Evolutionary conservation across 2,888 invertebrate genomes (phyloP).

Genomic region (Meta bourneti): DNA sequence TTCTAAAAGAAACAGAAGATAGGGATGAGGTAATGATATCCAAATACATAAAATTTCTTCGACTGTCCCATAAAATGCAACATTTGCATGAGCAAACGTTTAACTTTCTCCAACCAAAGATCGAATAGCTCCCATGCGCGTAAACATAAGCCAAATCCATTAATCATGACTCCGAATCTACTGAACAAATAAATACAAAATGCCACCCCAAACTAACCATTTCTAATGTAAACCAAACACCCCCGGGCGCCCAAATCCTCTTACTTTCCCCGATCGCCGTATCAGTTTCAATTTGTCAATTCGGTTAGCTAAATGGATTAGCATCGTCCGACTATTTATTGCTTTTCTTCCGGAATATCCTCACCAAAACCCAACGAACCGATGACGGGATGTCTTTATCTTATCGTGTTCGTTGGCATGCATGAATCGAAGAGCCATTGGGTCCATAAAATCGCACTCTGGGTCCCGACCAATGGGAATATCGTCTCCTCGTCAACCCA

Average conservation of each 20-base stretch:
- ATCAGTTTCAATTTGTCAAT: slow-evolving; percentile 50
- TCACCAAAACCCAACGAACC: slow-evolving; percentile 36
- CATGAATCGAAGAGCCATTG: not conserved
- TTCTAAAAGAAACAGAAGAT: too few relatives aligned
- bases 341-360: not conserved
- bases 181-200: not conserved
- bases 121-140: not conserved
- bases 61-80: too few relatives aligned
- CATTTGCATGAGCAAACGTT: not conserved
- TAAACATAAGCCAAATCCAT: not conserved
- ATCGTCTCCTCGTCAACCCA: slow-evolving; percentile 5
- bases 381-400: not conserved
- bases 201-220: slow-evolving; percentile 4
- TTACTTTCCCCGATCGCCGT: slow-evolving; percentile 33
- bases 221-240: slow-evolving; percentile 13
- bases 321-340: slow-evolving; percentile 39
- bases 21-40: too few relatives aligned
- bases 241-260: slow-evolving; percentile 8
- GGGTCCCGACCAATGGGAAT: not conserved
- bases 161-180: not conserved
- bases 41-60: too few relatives aligned
- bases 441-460: slow-evolving; percentile 3
- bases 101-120: not conserved
- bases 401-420: not conserved
- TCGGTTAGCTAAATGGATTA: slow-evolving; percentile 29